Base-by-base conservation (phyloP, 2,113 vertebrate genomes). In the Rutilus rutilus region DNA sequence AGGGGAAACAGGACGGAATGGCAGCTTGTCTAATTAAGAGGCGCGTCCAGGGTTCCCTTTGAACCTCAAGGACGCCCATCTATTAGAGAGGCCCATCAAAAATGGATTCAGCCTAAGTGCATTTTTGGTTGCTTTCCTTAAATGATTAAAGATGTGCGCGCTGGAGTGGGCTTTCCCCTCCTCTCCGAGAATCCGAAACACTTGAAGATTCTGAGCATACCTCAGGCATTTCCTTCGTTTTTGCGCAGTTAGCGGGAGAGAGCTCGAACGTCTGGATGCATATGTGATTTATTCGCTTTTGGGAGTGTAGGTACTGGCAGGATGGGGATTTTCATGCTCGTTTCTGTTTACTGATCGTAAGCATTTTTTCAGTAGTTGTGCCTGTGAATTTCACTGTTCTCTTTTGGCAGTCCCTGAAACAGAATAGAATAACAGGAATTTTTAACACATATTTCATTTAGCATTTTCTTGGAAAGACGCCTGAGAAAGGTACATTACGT, bases 41-140 rank as follows among this genome's bases (percentile, higher is more conserved):
- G 94, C 94, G 94, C 94, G 93, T 93, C 94, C 93, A 91, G 92
- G 90, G 90, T 93, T 95, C 90, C 91, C 96, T 96, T 96, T 97
- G 96, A 97, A 97, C 96, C 96, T 96, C 96, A 97, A 97, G 96
- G 96, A 96, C 96, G 96, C 93, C 91, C 93, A 94, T 94, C 96
- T 95, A 94, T 97, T 96, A 97, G 94, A 86, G 59, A 80, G 91
- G 92, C 94, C 94, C 95, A 96, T 96, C 94, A 97, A 95, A 97
- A 95, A 95, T 94, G 95, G 95, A 96, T 97, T 96, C 81, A 95
- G 96, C 94, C 94, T 93, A 95, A 91, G 92, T 93, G 94, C 95
- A 93, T 96, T 94, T 94, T 95, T 93, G 47, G 93, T 92, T 84
- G 57, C 87, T 87, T 83, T 85, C 62, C 52, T 78, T 91, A 94